A percentile compares a stretch with the other conserved stretches of the same genome.
Conservation (phyloP, 2,797 vertebrate genomes). For the Hoplostethus atlanticus region DNA sequence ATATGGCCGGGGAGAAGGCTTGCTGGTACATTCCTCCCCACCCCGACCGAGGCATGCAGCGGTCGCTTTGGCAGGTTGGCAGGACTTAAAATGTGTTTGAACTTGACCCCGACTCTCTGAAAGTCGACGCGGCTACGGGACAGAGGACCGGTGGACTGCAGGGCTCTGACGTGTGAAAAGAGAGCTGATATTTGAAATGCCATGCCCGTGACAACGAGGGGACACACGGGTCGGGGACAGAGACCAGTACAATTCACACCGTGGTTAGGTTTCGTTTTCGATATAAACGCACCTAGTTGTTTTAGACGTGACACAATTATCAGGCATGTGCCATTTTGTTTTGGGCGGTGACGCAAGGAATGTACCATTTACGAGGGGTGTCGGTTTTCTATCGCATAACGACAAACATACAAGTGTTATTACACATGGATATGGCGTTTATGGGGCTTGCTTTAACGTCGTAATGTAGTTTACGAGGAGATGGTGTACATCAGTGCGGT, state of each 20-base stretch:
- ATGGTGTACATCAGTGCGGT: no score
- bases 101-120: constrained; percentile 56
- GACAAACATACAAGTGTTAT: not conserved
- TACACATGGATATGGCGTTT: not conserved
- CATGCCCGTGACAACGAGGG: constrained; percentile 60
- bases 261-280: constrained; percentile 60
- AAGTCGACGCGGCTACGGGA: constrained; percentile 37
- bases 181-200: constrained; percentile 70
- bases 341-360: constrained; percentile 48
- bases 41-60: not conserved
- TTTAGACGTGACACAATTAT: not conserved
- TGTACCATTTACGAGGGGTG: constrained; percentile 60
- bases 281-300: not conserved
- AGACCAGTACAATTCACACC: not conserved
- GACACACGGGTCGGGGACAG: not conserved
- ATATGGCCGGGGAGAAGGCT: constrained; percentile 51
- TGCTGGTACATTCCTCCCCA: constrained; percentile 35
- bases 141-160: constrained; percentile 32
- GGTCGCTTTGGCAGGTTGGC: constrained; percentile 19
- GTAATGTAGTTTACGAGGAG: accelerated
- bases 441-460: accelerated
- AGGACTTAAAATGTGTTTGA: constrained; percentile 52
- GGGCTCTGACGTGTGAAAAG: constrained; percentile 48
- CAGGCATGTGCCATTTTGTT: constrained; percentile 67
- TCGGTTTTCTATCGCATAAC: not conserved